Base-by-base conservation (phyloP, 2,113 vertebrate species). In the Galbula dea region DNA sequence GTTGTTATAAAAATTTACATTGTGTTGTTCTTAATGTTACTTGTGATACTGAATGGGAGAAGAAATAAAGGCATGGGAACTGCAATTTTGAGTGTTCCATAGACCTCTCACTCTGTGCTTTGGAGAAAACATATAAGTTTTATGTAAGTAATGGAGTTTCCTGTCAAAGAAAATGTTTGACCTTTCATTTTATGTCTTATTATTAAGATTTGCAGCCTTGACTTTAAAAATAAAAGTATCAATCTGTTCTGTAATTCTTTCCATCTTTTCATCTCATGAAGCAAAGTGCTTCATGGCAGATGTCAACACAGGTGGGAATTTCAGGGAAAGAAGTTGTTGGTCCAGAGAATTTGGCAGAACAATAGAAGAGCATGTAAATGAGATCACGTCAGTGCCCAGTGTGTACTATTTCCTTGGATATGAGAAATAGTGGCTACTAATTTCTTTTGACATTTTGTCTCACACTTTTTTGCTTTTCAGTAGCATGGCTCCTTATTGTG, bases 281-380 rank as follows among this genome's bases (percentile, higher is more conserved):
- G 4, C 2, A 6, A 73, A 48, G n/a, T 21, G 13, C 19, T 16
- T 73, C 0, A 0, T 73, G 59, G 41, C n/a, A 63, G 37, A n/a
- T 58, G 43, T 39, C 54, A 88, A 41, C 12, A 45, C 7, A 43
- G 22, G 7, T 15, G 3, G 7, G 14, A 91, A 62, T 22, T 8
- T 78, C 43, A 82, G 48, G n/a, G 76, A 85, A 62, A 46, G 19
- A 41, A 37, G 32, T 24, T 55, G 14, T 32, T 77, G 24, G n/a
- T 36, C 26, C 9, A 77, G 83, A 57, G 30, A 67, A 18, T 63
- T 73, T n/a, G 68, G n/a, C 5, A 37, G 48, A 82, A 41, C 17
- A 82, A 48, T 52, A n/a, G n/a, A 41, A 73, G 20, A 19, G 5
- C 12, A 29, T 46, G 16, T 5, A 76, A 66, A 0, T 51, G 63